Conservation (phyloP, 2,113 vertebrate genomes). For the Corythornis cristatus region DNA sequence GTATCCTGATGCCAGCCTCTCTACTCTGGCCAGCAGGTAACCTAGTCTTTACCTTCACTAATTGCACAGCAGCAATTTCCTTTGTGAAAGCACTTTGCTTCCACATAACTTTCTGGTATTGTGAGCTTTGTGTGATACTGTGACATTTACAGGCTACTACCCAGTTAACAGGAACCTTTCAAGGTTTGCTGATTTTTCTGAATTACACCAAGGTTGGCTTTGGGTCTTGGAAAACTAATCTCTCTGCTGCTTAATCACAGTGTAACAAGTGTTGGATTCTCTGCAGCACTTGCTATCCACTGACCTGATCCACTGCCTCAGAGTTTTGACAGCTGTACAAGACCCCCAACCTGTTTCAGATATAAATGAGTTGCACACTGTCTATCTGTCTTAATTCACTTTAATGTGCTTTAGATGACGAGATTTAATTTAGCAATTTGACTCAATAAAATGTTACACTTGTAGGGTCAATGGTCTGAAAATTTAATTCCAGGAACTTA, state of each 20-base stretch:
- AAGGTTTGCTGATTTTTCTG: constrained; percentile 40
- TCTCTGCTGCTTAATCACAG: background rate
- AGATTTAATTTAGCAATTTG: constrained; percentile 87
- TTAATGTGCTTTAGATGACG: constrained; percentile 81
- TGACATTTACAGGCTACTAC: background rate
- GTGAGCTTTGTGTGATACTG: background rate
- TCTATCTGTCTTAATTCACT: constrained; percentile 81
- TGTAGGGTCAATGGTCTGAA: constrained; percentile 86
- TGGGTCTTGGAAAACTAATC: background rate
- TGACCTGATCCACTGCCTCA: background rate
- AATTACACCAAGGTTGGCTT: background rate
- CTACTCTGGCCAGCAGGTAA: background rate
- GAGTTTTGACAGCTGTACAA: constrained; percentile 44
- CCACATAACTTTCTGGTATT: background rate
- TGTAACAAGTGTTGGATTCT: background rate
- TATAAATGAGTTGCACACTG: constrained; percentile 71
- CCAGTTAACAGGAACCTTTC: background rate
- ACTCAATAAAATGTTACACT: constrained; percentile 89
- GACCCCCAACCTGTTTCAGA: constrained; percentile 52
- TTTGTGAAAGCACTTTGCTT: background rate
- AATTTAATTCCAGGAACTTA: constrained; percentile 91
- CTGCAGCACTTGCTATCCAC: background rate
- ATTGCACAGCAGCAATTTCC: background rate
- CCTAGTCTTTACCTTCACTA: background rate
- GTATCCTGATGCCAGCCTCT: background rate